Conservation (phyloP, 2,797 vertebrate genomes). For the Vultur gryphus region DNA sequence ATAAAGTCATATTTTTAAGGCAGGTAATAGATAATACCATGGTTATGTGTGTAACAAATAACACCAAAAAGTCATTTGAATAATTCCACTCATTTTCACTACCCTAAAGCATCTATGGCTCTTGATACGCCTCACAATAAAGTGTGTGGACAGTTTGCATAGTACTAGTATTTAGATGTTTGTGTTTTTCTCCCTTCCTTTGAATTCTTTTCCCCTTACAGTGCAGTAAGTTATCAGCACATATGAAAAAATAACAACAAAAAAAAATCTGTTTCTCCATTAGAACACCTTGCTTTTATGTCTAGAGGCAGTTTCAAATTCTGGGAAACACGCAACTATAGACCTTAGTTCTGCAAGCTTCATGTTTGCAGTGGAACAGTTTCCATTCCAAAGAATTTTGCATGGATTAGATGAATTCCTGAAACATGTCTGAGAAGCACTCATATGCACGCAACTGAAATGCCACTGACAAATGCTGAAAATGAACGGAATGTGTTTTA, state of each 20-base stretch:
- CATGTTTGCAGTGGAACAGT: neutral
- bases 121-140: neutral
- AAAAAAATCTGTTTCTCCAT: neutral
- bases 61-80: neutral
- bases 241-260: neutral
- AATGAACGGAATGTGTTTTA: neutral
- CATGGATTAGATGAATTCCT: neutral
- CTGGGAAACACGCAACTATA: neutral
- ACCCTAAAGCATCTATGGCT: neutral
- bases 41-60: neutral
- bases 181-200: neutral
- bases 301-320: neutral
- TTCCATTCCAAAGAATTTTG: neutral
- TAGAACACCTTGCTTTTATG: neutral
- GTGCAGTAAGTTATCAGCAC: neutral
- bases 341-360: neutral
- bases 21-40: neutral
- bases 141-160: neutral
- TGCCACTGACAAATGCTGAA: neutral
- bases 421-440: neutral
- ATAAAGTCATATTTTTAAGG: neutral
- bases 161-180: neutral
- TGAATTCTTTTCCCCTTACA: neutral
- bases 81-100: neutral
- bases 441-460: neutral